Base-by-base conservation (phyloP, 2,797 vertebrate species). In the Eremophila alpestris region DNA sequence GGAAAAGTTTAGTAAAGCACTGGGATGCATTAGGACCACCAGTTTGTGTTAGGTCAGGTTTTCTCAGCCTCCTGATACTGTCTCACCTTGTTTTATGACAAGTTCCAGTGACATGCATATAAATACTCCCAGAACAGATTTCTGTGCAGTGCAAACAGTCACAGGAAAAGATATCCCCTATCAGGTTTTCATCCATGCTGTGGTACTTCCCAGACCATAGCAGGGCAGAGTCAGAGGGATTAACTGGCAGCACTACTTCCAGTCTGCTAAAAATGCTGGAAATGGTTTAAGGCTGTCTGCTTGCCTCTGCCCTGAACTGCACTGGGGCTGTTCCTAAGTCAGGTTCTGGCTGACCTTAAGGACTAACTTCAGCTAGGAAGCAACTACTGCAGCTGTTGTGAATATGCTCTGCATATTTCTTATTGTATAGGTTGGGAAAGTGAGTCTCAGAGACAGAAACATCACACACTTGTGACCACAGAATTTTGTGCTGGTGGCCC, bases 401-500 rank as follows among this genome's bases (percentile, higher is more conserved):
- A 60, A 51, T 64, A 40, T 5, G 24, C n/a, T 73, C 63, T 2
- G 8, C 17, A 20, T 15, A 26, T 78, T 83, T 92, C 62, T 67
- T 60, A 38, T 51, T 74, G 71, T 48, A 30, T 29, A 41, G 20
- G 24, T 16, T 30, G 20, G 41, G 52, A 89, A 91, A 92, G 32
- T 43, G 51, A 74, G 36, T 41, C 54, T 70, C 9, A 5, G 32
- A 36, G 29, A 64, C 45, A 34, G 67, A 83, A 77, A 70, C 93
- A 58, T 56, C 29, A 45, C n/a, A 30, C 0, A 0, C 11, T 18
- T 34, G 13, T 10, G 48, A 43, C 46, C n/a, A 34, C 46, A 52
- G 24, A 68, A 69, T 29, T 75, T 65, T 82, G 59, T 65, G 32
- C 18, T 45, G 36, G 26, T 75, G 83, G 49, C 26, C 17, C 55